Evolutionary conservation across 2,797 vertebrate genomes (phyloP).

Genomic region (Anguilla anguilla): DNA sequence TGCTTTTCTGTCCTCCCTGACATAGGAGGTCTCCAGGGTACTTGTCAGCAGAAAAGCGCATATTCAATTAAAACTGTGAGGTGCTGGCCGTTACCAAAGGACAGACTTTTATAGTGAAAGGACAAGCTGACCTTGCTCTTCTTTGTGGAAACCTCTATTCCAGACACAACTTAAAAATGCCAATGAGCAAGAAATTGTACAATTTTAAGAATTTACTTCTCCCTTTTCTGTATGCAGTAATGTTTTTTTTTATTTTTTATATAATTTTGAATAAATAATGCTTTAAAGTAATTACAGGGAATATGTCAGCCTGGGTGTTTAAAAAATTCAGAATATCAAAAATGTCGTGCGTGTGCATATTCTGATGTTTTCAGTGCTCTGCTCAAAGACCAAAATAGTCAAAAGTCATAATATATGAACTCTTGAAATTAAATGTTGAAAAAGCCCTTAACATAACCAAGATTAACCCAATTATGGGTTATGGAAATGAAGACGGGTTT

Average conservation of each 20-base stretch:
- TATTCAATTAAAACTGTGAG: slow-evolving; percentile 13
- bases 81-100: neutral
- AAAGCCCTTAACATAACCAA: neutral
- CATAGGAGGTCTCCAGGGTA: neutral
- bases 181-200: neutral
- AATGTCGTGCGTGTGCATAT: neutral
- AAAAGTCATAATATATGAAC: neutral
- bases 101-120: neutral
- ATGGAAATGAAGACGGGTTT: too few relatives aligned
- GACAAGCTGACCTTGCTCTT: slow-evolving; percentile 11
- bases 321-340: neutral
- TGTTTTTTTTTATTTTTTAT: neutral
- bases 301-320: neutral
- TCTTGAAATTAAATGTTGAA: neutral
- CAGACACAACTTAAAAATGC: neutral
- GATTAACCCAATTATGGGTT: too few relatives aligned
- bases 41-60: neutral
- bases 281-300: neutral
- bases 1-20: neutral
- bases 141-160: neutral
- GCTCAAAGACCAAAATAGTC: neutral
- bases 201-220: neutral
- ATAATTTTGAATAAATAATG: neutral
- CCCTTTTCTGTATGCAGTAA: neutral
- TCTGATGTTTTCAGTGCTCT: neutral